phyloP scores from a whole-genome alignment of 2,113 vertebrate genomes.

The Megaleporinus macrocephalus region DNA sequence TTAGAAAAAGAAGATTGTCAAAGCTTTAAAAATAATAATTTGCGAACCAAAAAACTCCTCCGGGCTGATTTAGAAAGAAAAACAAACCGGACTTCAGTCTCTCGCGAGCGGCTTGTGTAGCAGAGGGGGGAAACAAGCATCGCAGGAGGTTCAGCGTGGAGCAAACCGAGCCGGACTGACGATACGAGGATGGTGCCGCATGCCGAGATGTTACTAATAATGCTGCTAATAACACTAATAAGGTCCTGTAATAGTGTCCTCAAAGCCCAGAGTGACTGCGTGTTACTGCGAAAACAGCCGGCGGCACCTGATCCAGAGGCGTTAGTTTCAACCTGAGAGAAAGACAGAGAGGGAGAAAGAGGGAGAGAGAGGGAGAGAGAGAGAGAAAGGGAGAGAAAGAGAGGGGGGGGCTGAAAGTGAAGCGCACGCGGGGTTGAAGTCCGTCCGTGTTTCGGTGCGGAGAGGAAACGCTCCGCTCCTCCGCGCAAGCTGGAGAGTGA shows the following conservation, averaged over 20 bases:
- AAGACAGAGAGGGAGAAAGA: slow-evolving; percentile 29
- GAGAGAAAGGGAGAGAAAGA: slow-evolving; percentile 36
- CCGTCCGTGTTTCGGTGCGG: slow-evolving; percentile 41
- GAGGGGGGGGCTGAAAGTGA: slow-evolving; percentile 44
- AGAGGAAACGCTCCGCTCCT: slow-evolving; percentile 58
- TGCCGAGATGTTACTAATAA: slow-evolving; percentile 38
- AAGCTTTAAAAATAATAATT: background rate
- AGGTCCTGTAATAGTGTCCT: slow-evolving; percentile 33
- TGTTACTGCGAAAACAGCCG: slow-evolving; percentile 49
- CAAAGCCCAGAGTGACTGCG: slow-evolving; percentile 40
- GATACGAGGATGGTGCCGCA: slow-evolving; percentile 35
- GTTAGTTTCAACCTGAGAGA: slow-evolving; percentile 63
- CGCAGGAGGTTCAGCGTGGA: slow-evolving; percentile 33
- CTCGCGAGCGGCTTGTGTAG: too few relatives aligned
- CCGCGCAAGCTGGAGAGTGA: background rate
- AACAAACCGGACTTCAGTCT: slow-evolving; percentile 26
- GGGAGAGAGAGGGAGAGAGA: slow-evolving; percentile 32
- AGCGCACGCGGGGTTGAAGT: slow-evolving; percentile 46
- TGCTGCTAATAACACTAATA: background rate
- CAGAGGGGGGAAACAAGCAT: background rate
- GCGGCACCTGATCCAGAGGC: slow-evolving; percentile 64
- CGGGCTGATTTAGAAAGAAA: slow-evolving; percentile 1
- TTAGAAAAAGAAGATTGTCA: slow-evolving; percentile 28
- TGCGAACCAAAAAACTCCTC: slow-evolving; percentile 42
- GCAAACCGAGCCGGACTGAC: slow-evolving; percentile 54